Percentiles rank a stretch among this genome's conserved stretches.
Conservation (phyloP, 2,888 invertebrate species). For the Hypena proboscidalis region DNA sequence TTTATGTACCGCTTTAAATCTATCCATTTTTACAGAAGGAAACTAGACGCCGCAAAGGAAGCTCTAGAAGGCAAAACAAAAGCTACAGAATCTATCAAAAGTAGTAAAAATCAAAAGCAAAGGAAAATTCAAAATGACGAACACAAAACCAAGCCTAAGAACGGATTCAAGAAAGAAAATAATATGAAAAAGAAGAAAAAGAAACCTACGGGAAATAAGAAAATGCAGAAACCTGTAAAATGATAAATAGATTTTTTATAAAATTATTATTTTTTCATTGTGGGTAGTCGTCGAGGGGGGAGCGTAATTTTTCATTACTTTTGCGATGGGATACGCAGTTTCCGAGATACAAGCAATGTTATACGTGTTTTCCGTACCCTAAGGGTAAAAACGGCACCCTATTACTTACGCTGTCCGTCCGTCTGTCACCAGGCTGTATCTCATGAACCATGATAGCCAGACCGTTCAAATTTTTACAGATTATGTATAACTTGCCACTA, state of each 20-base stretch:
- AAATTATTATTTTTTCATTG: neutral
- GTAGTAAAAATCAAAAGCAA: slow-evolving; percentile 61
- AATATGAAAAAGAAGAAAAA: slow-evolving; percentile 38
- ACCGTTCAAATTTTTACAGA: too few relatives aligned
- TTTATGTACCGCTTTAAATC: neutral
- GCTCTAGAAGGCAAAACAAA: slow-evolving; percentile 44
- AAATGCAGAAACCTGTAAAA: slow-evolving; percentile 39
- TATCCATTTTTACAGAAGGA: slow-evolving; percentile 62
- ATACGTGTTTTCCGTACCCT: too few relatives aligned
- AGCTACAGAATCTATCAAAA: slow-evolving; percentile 49
- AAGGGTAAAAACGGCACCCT: too few relatives aligned
- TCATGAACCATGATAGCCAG: too few relatives aligned
- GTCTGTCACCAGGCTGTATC: too few relatives aligned
- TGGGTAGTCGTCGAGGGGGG: too few relatives aligned
- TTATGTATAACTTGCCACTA: too few relatives aligned
- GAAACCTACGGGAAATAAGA: slow-evolving; percentile 42
- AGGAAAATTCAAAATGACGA: slow-evolving; percentile 56
- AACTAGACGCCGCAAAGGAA: slow-evolving; percentile 58
- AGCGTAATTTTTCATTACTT: too few relatives aligned
- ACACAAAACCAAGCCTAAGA: slow-evolving; percentile 26
- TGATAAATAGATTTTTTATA: slow-evolving; percentile 21
- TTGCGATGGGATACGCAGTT: too few relatives aligned
- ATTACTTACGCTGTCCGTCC: too few relatives aligned
- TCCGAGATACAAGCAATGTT: too few relatives aligned
- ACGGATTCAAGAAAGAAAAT: slow-evolving; percentile 29